These are phyloP conservation scores for Cosmia pyralina DNA, from an alignment of 2,888 invertebrate species.

Conservation along the genomic window DNA sequence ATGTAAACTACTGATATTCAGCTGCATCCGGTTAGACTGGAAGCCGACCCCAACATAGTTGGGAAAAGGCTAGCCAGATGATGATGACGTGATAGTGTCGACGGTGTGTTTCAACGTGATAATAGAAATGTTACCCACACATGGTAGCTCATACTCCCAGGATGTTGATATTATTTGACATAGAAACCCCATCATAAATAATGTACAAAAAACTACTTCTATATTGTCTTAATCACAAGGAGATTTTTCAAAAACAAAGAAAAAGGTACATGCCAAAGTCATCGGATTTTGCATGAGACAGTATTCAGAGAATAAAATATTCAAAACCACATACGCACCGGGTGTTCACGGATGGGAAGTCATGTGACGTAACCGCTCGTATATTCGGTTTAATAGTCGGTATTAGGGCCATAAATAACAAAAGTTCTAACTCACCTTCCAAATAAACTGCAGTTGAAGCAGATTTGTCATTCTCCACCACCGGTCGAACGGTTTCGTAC, in stretches of 20 bases:
- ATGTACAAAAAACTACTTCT: slow-evolving; percentile 26
- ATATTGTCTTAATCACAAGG: slow-evolving; percentile 39
- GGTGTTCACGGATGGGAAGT: slow-evolving; percentile 53
- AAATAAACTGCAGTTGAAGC: slow-evolving; percentile 93
- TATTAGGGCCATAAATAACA: slow-evolving; percentile 68
- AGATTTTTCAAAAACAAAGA: slow-evolving; percentile 45
- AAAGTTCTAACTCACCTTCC: slow-evolving; percentile 92
- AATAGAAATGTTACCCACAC: neutral
- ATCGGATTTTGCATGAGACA: slow-evolving; percentile 46
- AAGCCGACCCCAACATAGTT: no score
- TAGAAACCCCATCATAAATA: slow-evolving; percentile 21
- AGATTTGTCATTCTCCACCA: slow-evolving; percentile 94
- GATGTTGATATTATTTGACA: slow-evolving; percentile 17
- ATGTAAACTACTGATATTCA: no score
- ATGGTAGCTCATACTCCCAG: neutral
- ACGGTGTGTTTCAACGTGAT: neutral
- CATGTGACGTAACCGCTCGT: slow-evolving; percentile 57
- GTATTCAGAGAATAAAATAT: slow-evolving; percentile 58
- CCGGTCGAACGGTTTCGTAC: slow-evolving; percentile 93
- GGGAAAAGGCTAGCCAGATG: no score
- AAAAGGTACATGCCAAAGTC: slow-evolving; percentile 35
- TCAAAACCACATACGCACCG: slow-evolving; percentile 56
- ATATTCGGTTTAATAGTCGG: slow-evolving; percentile 63
- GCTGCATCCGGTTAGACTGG: no score
- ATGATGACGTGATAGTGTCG: neutral